Percentiles rank a stretch among this genome's conserved stretches.
Evolutionary conservation across 2,797 vertebrate genomes (phyloP).

Genomic region (Poeciliopsis presidionis): DNA sequence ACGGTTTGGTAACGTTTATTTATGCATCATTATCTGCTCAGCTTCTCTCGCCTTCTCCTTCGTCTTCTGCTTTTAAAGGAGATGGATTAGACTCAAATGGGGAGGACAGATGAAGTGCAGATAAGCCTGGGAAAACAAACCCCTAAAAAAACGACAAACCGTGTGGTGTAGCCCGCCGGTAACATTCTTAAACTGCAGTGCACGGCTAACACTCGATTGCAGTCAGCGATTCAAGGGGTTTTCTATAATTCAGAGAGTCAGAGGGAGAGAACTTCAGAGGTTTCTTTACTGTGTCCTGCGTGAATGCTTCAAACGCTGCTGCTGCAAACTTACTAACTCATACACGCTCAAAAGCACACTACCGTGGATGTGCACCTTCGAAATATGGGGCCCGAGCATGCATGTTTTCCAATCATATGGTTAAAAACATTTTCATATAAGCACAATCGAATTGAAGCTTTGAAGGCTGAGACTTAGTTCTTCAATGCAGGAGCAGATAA

Average conservation of each 20-base stretch:
- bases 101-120: conserved; percentile 45
- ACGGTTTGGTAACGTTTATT: conserved; percentile 32
- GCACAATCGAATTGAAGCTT: conserved; percentile 43
- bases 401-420: not conserved
- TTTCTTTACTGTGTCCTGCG: conserved; percentile 54
- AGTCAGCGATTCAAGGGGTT: conserved; percentile 58
- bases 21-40: conserved; percentile 39
- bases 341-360: conserved; percentile 6
- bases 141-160: conserved; percentile 27
- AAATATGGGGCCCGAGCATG: conserved; percentile 18
- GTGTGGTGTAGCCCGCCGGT: conserved; percentile 39
- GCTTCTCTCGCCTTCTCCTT: conserved; percentile 2
- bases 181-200: conserved; percentile 37
- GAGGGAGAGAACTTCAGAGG: conserved; percentile 69
- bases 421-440: conserved; percentile 8
- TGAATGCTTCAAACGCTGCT: conserved; percentile 58
- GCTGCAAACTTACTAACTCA: conserved; percentile 28
- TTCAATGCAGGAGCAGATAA: conserved; percentile 54
- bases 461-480: conserved; percentile 59
- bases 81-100: conserved; percentile 44
- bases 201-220: conserved; percentile 47
- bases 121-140: conserved; percentile 18
- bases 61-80: conserved; percentile 32
- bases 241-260: conserved; percentile 72
- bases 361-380: not conserved